These are phyloP conservation scores for Pristionchus arcanus DNA, from an alignment of 2,888 invertebrate genomes.

Conservation along the genomic window DNA sequence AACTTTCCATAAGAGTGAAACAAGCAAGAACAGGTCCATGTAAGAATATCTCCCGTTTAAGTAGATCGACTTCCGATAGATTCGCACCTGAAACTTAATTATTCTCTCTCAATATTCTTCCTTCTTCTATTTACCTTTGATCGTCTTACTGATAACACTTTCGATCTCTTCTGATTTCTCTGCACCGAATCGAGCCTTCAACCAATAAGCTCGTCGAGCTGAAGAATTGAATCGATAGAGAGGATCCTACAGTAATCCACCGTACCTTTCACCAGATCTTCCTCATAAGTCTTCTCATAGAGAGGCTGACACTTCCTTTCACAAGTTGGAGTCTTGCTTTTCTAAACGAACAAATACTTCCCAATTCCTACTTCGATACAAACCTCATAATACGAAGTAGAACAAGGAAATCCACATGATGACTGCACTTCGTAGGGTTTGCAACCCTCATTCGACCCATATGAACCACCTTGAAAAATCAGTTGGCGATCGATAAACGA, in stretches of 20 bases:
- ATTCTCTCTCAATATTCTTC: not conserved
- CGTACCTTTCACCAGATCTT: slow-evolving; percentile 38
- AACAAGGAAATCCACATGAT: slow-evolving; percentile 46
- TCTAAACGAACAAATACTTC: not conserved
- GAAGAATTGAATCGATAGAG: not conserved
- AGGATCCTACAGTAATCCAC: not conserved
- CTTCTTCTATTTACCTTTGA: not conserved
- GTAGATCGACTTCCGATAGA: slow-evolving; percentile 56
- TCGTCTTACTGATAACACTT: slow-evolving; percentile 9
- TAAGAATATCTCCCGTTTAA: slow-evolving; percentile 68
- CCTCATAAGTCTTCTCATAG: slow-evolving; percentile 50
- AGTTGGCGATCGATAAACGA: not conserved
- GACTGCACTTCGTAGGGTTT: slow-evolving; percentile 19
- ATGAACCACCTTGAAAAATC: slow-evolving; percentile 34
- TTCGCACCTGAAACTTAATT: not conserved
- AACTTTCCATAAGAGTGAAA: slow-evolving; percentile 71
- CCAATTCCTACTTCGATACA: not conserved
- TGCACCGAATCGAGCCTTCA: slow-evolving; percentile 29
- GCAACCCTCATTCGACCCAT: slow-evolving; percentile 52
- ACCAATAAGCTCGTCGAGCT: slow-evolving; percentile 49
- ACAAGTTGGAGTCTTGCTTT: slow-evolving; percentile 41
- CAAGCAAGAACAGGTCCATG: slow-evolving; percentile 70
- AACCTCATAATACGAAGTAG: slow-evolving; percentile 38
- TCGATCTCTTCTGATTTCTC: not conserved
- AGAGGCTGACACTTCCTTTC: slow-evolving; percentile 48